Base-by-base conservation (phyloP, 2,888 invertebrate species). In the Eucera pruinosa region DNA sequence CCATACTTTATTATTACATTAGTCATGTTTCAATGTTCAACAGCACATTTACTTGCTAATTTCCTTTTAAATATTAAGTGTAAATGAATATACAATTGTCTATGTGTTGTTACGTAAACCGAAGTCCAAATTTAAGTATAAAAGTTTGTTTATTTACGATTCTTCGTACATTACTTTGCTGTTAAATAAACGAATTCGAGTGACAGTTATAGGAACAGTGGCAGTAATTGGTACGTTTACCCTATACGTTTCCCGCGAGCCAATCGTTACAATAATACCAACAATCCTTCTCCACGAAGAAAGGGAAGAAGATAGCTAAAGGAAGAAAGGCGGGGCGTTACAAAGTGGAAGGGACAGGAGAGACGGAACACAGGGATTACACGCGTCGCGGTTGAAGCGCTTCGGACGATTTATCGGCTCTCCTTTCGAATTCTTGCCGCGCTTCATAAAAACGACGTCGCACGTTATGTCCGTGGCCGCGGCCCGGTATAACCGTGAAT, bases 371-470 rank as follows among this genome's bases (percentile, higher is more conserved):
- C 3, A 45, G 36, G 33, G 64, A 68, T 68, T 62, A 58, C 54
- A 68, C 62, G 57, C 76, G 47, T 64, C 69, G 69, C 57, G 55
- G 55, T 64, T 71, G 77, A 77, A 78, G 71, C 77, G 65, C 66
- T 60, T 18, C 65, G 55, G 27, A 76, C 65, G 79, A 86, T 86
- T 83, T 85, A 85, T 87, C 80, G 87, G 78, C 43, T 72, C 85
- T 83, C 82, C 79, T 86, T 86, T 82, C 83, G 85, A 84, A 86
- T 87, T 86, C 85, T 84, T 82, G 82, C 86, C 87, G 85, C 82
- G 87, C 80, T 80, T 71, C 87, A 52, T 87, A 80, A 86, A 84
- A 87, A 87, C 85, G 86, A 79, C 78, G 83, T 78, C 58, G 74
- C 85, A 70, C 81, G 79, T 76, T 79, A 79, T 82, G 58, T 57